Base-by-base conservation (phyloP, 2,797 vertebrate genomes). In the Hypotaenidia philippensis region DNA sequence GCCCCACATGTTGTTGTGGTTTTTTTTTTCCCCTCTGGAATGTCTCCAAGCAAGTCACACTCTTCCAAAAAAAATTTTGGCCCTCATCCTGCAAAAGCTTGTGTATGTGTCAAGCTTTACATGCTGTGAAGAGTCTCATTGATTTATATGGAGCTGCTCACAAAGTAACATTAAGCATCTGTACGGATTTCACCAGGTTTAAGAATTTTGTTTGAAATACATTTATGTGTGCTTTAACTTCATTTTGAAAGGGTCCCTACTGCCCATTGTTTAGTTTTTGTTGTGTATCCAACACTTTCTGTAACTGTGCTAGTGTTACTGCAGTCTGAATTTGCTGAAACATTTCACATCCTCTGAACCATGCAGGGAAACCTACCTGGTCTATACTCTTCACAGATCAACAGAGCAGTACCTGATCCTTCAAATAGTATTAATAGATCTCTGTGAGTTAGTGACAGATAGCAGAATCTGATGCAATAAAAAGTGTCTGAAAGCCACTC, bases 41-140 rank as follows among this genome's bases (percentile, higher is more conserved):
- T 80, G 38, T 87, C 77, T 95, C 86, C 94, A 94, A 87, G 52
- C 52, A 88, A 94, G 86, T 94, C 90, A 92, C 86, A 82, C 60
- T 90, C 63, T 77, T 66, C 7, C 57, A 74, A 91, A 88, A 86
- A 83, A 76, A 16, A 4, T 1, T 20, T 71, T 91, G 95, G 91
- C 77, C 70, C 70, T 86, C 70, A 83, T 84, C 83, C 86, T 90
- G 64, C 49, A 82, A 89, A 94, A 56, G 65, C 85, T 77, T 89
- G 38, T 93, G 55, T 50, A 50, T 87, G 40, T 94, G 88, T 90
- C 78, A 84, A 84, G 56, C 84, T 93, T 66, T 92, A 76, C 40
- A 77, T 70, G 36, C 88, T 92, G 81, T 32, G 70, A 93, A 91
- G 66, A 92, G 80, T 63, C 44, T 90, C 80, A 31, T 15, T 91